Evolutionary conservation across 2,888 invertebrate genomes (phyloP).

Genomic region (Scaptomyza caliginosa): DNA sequence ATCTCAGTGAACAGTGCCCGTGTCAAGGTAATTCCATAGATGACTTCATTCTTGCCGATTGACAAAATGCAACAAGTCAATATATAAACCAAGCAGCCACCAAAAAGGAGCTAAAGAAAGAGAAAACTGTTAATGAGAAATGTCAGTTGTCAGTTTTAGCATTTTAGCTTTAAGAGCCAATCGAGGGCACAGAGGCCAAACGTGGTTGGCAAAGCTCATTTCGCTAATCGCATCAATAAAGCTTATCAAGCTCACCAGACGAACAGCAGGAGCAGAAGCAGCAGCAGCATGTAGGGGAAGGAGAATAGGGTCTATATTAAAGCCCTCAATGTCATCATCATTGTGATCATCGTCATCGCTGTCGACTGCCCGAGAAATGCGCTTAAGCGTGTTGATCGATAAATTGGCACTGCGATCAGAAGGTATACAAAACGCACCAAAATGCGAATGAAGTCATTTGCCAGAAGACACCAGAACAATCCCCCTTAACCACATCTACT

Average conservation of each 20-base stretch:
- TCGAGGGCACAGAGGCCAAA: constrained; percentile 3
- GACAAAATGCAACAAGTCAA: constrained; percentile 68
- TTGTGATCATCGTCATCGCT: constrained; percentile 28
- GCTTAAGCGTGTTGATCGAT: constrained; percentile 80
- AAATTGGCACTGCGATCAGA: constrained; percentile 65
- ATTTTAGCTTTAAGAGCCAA: constrained; percentile 8
- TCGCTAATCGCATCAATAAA: constrained; percentile 80
- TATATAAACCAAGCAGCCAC: constrained; percentile 35
- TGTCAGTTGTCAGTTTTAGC: constrained; percentile 73
- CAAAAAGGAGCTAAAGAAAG: constrained; percentile 1
- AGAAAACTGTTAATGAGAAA: constrained; percentile 73
- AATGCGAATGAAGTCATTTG: constrained; percentile 74
- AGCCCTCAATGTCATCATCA: constrained; percentile 61
- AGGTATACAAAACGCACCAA: constrained; percentile 68
- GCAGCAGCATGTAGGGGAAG: background rate
- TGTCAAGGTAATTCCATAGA: constrained; percentile 52
- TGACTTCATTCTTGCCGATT: constrained; percentile 60
- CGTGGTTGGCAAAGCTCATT: constrained; percentile 69
- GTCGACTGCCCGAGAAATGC: constrained; percentile 65
- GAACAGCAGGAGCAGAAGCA: background rate
- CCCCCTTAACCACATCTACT: constrained; percentile 4
- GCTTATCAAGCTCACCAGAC: constrained; percentile 69
- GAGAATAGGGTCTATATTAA: constrained; percentile 43
- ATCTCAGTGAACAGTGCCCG: constrained; percentile 19
- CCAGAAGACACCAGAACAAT: constrained; percentile 26